Evolutionary conservation across 2,888 invertebrate species (phyloP).

Genomic region (Cheilosia variabilis): DNA sequence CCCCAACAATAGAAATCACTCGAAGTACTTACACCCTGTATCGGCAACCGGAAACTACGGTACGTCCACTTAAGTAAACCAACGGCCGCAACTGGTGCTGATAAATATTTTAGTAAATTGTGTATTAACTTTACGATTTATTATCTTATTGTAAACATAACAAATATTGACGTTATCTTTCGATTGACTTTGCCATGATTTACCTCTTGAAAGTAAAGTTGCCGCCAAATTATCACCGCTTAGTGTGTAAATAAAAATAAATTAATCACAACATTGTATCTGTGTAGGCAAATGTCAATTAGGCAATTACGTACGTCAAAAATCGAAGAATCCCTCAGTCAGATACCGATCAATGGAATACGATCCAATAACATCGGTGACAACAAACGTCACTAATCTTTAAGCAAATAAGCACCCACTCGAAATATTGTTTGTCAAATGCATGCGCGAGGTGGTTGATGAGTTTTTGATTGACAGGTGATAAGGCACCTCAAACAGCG

Average conservation of each 20-base stretch:
- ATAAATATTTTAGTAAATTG: neutral
- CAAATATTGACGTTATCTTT: slow-evolving; percentile 46
- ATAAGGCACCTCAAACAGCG: slow-evolving; percentile 68
- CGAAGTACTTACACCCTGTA: too few relatives aligned
- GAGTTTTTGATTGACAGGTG: slow-evolving; percentile 76
- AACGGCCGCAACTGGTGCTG: neutral
- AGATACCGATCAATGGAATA: slow-evolving; percentile 36
- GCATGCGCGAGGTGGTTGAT: slow-evolving; percentile 55
- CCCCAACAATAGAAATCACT: too few relatives aligned
- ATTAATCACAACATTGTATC: slow-evolving; percentile 62
- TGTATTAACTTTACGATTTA: neutral
- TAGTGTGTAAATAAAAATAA: slow-evolving; percentile 39
- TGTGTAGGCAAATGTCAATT: slow-evolving; percentile 63
- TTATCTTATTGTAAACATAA: slow-evolving; percentile 21
- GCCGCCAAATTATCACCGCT: slow-evolving; percentile 21
- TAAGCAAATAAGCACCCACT: slow-evolving; percentile 66
- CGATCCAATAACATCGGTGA: slow-evolving; percentile 25
- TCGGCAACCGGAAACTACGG: too few relatives aligned
- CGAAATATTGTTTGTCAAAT: slow-evolving; percentile 53
- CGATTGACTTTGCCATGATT: slow-evolving; percentile 35
- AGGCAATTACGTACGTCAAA: slow-evolving; percentile 67
- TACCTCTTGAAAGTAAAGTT: slow-evolving; percentile 29
- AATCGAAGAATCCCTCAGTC: slow-evolving; percentile 33
- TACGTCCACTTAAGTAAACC: too few relatives aligned
- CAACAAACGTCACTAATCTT: slow-evolving; percentile 69